Evolutionary conservation across 2,113 vertebrate genomes (phyloP).

Genomic region (Brachirus orientalis): DNA sequence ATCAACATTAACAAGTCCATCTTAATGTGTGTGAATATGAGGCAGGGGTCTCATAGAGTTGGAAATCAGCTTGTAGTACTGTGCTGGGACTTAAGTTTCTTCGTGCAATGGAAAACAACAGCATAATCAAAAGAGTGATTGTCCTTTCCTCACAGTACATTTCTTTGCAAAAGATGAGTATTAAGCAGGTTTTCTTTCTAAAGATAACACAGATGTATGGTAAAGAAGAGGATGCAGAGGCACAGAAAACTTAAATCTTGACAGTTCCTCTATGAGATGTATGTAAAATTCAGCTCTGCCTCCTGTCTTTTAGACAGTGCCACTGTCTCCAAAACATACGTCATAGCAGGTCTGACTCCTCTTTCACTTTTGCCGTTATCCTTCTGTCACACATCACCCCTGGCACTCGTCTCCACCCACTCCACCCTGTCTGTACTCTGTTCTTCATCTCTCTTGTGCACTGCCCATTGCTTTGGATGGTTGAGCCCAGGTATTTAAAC

Average conservation of each 20-base stretch:
- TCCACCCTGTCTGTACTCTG: too few species aligned
- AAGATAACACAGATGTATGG: slow-evolving; percentile 36
- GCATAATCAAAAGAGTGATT: slow-evolving; percentile 34
- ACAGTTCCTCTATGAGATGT: too few species aligned
- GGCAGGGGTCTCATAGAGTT: slow-evolving; percentile 22
- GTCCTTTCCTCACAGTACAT: slow-evolving; percentile 26
- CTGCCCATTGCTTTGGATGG: too few species aligned
- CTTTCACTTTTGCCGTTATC: too few species aligned
- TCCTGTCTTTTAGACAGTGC: too few species aligned
- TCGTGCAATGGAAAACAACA: slow-evolving; percentile 44
- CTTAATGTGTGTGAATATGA: not conserved
- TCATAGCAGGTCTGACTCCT: too few species aligned
- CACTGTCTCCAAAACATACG: too few species aligned
- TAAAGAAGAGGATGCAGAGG: slow-evolving; percentile 4
- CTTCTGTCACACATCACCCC: too few species aligned
- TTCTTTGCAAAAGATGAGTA: slow-evolving; percentile 55
- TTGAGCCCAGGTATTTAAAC: too few species aligned
- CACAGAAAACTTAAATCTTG: slow-evolving; percentile 12
- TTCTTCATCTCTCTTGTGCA: too few species aligned
- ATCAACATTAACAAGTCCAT: slow-evolving; percentile 33
- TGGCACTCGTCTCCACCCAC: too few species aligned
- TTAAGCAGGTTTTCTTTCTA: slow-evolving; percentile 28
- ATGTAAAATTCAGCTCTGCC: too few species aligned
- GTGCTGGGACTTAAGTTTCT: slow-evolving; percentile 38
- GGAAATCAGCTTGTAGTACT: slow-evolving; percentile 43